These are phyloP conservation scores for Odontocerum albicorne DNA, from an alignment of 2,888 invertebrate species.

Conservation along the genomic window DNA sequence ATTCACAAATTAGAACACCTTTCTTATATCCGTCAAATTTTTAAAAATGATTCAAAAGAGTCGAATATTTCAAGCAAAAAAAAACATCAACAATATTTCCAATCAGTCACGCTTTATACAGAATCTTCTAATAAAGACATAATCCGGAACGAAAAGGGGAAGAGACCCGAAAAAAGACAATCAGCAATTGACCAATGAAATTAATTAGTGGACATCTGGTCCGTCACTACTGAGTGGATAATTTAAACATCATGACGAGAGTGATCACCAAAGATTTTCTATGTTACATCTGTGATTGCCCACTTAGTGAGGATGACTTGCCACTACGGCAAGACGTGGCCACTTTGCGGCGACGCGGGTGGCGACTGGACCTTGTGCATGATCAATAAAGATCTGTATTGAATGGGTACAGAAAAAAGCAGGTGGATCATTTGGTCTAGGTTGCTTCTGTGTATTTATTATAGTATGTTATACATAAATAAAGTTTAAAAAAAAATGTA, in stretches of 20 bases:
- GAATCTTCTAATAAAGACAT: too few species aligned
- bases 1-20: too few species aligned
- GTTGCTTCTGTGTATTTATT: too few species aligned
- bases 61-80: too few species aligned
- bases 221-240: background rate
- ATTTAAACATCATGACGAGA: conserved; percentile 14
- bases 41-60: too few species aligned
- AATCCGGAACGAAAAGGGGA: too few species aligned
- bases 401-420: background rate
- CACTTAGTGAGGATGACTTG: conserved; percentile 31
- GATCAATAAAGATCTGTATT: background rate
- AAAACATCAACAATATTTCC: too few species aligned
- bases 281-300: conserved; percentile 18
- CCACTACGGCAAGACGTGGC: background rate
- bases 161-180: too few species aligned
- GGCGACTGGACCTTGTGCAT: conserved; percentile 1
- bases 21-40: too few species aligned
- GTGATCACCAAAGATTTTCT: conserved; percentile 2
- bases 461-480: too few species aligned
- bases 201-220: conserved; percentile 5
- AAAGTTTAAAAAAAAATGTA: too few species aligned
- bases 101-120: too few species aligned
- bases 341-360: conserved; percentile 8
- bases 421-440: background rate
- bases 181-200: conserved; percentile 2